phyloP scores from a whole-genome alignment of 1,140 invertebrate genomes.

The Chionoecetes opilio region DNA sequence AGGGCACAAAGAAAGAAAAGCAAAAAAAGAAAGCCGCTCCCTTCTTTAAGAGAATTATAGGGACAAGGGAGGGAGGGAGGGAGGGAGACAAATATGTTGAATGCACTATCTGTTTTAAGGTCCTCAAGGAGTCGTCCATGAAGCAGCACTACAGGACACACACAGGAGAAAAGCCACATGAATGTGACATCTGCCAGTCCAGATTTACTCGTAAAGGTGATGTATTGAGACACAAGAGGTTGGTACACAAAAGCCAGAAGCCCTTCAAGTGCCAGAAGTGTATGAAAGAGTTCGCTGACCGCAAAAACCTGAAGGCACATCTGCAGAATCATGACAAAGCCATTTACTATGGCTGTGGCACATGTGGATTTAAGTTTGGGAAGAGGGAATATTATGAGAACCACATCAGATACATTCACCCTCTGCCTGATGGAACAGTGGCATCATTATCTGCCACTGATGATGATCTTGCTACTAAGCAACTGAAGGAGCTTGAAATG shows the following conservation, averaged over 20 bases:
- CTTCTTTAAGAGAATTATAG: conserved; percentile 70
- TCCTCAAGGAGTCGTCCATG: conserved; percentile 82
- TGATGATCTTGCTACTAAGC: conserved; percentile 68
- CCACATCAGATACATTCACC: conserved; percentile 83
- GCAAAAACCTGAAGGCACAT: conserved; percentile 76
- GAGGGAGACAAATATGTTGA: conserved; percentile 81
- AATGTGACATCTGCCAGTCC: conserved; percentile 82
- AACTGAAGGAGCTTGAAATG: conserved; percentile 69
- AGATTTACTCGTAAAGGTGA: conserved; percentile 82
- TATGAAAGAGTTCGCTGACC: conserved; percentile 76
- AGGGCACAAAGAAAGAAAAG: conserved; percentile 54
- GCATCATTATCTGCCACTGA: conserved; percentile 63
- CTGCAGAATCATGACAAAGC: conserved; percentile 80
- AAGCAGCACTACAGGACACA: conserved; percentile 82
- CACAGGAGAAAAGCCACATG: conserved; percentile 81
- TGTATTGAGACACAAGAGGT: conserved; percentile 82
- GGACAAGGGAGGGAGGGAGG: too few relatives aligned
- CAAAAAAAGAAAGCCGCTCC: conserved; percentile 55
- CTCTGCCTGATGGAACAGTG: conserved; percentile 75
- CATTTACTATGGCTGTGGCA: conserved; percentile 81
- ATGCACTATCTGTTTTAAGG: conserved; percentile 82
- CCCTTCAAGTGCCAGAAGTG: conserved; percentile 78
- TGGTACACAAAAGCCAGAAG: conserved; percentile 81
- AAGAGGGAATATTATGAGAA: conserved; percentile 83
- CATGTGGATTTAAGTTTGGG: conserved; percentile 83